Evolutionary conservation across 2,113 vertebrate species (phyloP).

Genomic region (Ifrita kowaldi): DNA sequence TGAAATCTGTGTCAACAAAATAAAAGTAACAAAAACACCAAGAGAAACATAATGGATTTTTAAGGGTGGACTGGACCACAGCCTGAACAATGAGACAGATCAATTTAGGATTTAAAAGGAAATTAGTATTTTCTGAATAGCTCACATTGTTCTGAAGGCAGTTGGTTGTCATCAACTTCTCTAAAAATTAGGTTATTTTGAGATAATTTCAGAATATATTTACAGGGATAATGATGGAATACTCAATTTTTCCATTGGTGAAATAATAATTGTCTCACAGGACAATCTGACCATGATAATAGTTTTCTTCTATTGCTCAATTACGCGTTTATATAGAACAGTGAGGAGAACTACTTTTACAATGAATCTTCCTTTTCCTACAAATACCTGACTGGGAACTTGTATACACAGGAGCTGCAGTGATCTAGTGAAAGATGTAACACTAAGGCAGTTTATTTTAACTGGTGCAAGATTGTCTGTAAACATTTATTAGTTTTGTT

Average conservation of each 20-base stretch:
- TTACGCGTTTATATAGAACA: background rate
- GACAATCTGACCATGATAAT: background rate
- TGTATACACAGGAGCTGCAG: background rate
- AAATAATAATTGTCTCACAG: background rate
- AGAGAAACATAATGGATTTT: background rate
- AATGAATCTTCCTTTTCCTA: background rate
- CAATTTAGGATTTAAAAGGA: background rate
- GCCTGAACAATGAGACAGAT: background rate
- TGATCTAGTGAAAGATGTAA: background rate
- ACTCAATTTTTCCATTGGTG: background rate
- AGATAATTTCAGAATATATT: background rate
- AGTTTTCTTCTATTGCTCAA: background rate
- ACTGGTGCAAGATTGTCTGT: background rate
- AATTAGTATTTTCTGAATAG: background rate
- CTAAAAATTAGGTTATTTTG: background rate
- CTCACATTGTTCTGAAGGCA: background rate
- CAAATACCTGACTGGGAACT: background rate
- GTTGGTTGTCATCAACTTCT: background rate
- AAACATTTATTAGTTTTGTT: slow-evolving; percentile 3
- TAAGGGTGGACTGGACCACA: background rate
- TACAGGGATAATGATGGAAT: background rate
- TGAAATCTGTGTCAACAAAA: background rate
- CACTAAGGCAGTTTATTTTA: slow-evolving; percentile 7
- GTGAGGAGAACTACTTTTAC: background rate
- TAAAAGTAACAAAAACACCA: background rate